Evolutionary conservation across 2,113 vertebrate species (phyloP).

Genomic region (Poeciliopsis turrubarensis): DNA sequence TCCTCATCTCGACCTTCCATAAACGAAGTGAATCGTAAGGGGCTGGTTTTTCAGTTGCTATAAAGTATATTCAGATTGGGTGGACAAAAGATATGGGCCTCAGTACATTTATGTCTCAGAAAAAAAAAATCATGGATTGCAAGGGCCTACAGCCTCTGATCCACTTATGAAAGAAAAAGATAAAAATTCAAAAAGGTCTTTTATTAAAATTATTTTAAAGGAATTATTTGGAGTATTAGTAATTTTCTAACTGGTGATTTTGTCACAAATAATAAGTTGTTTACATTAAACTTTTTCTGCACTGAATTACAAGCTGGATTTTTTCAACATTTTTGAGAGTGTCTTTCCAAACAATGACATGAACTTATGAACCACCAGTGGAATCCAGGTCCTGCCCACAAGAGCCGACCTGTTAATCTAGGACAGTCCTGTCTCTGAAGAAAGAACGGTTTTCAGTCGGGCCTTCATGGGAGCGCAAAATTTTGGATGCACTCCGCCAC

Average conservation of each 20-base stretch:
- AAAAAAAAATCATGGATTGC: too few relatives aligned
- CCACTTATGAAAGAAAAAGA: neutral
- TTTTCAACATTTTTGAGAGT: neutral
- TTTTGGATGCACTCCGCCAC: slow-evolving; percentile 15
- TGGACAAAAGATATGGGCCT: too few relatives aligned
- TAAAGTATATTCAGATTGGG: too few relatives aligned
- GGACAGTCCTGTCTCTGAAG: slow-evolving; percentile 27
- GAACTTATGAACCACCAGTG: slow-evolving; percentile 57
- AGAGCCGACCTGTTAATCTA: slow-evolving; percentile 45
- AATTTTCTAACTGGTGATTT: neutral
- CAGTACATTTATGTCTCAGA: too few relatives aligned
- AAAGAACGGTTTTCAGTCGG: slow-evolving; percentile 27
- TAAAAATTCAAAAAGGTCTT: too few relatives aligned
- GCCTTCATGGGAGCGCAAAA: slow-evolving; percentile 18
- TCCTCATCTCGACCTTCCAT: too few relatives aligned
- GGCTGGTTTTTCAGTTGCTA: too few relatives aligned
- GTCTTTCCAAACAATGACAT: slow-evolving; percentile 39
- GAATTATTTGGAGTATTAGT: neutral
- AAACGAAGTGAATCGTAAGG: too few relatives aligned
- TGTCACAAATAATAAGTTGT: neutral
- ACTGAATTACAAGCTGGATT: neutral
- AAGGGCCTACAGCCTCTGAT: neutral
- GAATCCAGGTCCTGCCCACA: slow-evolving; percentile 39
- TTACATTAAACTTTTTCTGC: neutral
- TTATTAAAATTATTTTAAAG: too few relatives aligned